Conservation (phyloP, 2,888 invertebrate genomes). For the Callyntrura sp. region DNA sequence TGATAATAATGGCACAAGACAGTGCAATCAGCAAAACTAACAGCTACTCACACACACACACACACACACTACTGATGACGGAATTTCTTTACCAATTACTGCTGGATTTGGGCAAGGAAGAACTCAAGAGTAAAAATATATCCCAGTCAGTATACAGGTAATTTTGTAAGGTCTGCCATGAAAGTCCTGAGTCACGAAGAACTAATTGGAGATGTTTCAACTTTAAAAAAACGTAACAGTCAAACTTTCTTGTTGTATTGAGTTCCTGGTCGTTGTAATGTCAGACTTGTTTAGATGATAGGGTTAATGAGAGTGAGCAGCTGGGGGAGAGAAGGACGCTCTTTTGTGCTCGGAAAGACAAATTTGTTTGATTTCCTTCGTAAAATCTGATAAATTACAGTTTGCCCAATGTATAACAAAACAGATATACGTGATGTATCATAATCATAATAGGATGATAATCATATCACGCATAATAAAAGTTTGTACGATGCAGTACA, state of each 20-base stretch:
- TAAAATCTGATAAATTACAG: conserved; percentile 4
- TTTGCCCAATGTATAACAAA: neutral
- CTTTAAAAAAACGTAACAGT: conserved; percentile 12
- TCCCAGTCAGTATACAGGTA: neutral
- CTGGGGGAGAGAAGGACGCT: neutral
- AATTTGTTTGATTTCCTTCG: neutral
- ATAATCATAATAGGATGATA: neutral
- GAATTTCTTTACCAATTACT: neutral
- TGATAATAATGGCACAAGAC: neutral
- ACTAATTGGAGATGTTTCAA: conserved; percentile 56
- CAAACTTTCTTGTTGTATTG: neutral
- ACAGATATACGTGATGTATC: neutral
- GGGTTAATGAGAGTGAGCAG: conserved; percentile 54
- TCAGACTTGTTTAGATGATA: conserved; percentile 34
- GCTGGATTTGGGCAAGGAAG: neutral
- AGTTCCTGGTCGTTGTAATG: conserved; percentile 12
- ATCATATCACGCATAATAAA: conserved; percentile 5
- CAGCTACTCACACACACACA: neutral
- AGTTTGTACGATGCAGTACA: too few species aligned
- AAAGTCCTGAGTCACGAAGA: conserved; percentile 58
- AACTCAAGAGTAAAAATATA: neutral
- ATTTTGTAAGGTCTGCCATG: neutral
- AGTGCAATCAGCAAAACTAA: neutral
- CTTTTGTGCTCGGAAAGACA: neutral
- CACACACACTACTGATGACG: neutral